Base-by-base conservation (phyloP, 2,113 vertebrate species). In the Nesoenas mayeri region DNA sequence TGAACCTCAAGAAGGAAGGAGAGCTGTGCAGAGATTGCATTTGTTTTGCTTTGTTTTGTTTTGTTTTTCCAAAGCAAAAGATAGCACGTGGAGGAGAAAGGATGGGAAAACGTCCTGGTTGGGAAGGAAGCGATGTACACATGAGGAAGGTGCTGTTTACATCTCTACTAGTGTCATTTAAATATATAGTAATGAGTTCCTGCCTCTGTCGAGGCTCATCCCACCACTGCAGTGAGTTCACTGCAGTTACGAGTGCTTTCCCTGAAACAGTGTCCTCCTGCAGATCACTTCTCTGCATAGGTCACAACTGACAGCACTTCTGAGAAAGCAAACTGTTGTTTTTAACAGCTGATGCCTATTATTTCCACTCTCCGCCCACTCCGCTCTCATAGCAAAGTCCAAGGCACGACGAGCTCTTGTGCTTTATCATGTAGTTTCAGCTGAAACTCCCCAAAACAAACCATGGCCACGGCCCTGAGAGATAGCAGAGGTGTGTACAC, bases 91-190 rank as follows among this genome's bases (percentile, higher is more conserved):
- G 25, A 84, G 21, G 29, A 91, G 75, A 64, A 73, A 72, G 36
- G 50, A 40, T 36, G 36, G 53, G 18, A 26, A 15, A 56, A 92
- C n/a, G 36, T 80, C 32, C 60, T 9, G 25, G 17, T 3, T 7
- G 5, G 32, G n/a, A 83, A 79, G n/a, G 40, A 11, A 64, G 36
- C 24, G 73, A 69, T 34, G 48, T 21, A 36, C 40, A 61, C 7
- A n/a, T 0, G 0, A 36, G 66, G 16, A 25, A 28, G 0, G 3
- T 32, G 38, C 24, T 87, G 31, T 29, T 60, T 24, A 26, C 25
- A 29, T 29, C 38, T 29, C 4, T 29, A 5, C 17, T 19, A 70
- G 14, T 21, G 18, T 29, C 28, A 24, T 3, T 8, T 42, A 81
- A 60, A 75, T 10, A 29, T 0, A 36, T 0, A 1, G 48, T 48